These are phyloP conservation scores for Hofmannophila pseudospretella DNA, from an alignment of 2,888 invertebrate species.

Conservation along the genomic window DNA sequence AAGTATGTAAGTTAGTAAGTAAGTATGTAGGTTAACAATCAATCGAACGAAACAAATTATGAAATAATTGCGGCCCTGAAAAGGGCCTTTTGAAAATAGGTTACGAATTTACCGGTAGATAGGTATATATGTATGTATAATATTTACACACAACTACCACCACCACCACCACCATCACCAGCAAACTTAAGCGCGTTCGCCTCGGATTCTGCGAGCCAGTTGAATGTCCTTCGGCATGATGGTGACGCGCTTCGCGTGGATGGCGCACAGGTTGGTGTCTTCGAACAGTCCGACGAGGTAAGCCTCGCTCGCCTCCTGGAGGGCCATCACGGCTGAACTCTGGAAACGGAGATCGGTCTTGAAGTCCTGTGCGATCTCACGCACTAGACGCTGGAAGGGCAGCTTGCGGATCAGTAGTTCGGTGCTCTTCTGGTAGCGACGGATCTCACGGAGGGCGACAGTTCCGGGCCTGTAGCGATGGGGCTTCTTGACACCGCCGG, in stretches of 20 bases:
- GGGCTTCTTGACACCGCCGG: slow-evolving; percentile 97
- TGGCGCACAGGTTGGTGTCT: slow-evolving; percentile 98
- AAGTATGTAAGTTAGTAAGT: background rate
- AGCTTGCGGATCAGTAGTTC: slow-evolving; percentile 96
- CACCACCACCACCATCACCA: background rate
- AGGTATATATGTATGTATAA: background rate
- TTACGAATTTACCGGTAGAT: background rate
- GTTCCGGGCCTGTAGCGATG: slow-evolving; percentile 98
- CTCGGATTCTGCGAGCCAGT: slow-evolving; percentile 96
- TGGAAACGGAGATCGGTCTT: slow-evolving; percentile 97
- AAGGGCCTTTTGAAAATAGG: background rate
- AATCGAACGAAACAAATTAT: too few relatives aligned
- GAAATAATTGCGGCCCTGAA: background rate
- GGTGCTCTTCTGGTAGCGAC: slow-evolving; percentile 97
- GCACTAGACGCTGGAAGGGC: slow-evolving; percentile 95
- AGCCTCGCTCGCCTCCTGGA: slow-evolving; percentile 94
- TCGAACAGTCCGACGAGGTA: slow-evolving; percentile 96
- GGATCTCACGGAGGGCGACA: slow-evolving; percentile 96
- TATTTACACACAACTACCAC: background rate
- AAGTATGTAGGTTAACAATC: too few relatives aligned
- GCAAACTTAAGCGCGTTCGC: slow-evolving; percentile 90
- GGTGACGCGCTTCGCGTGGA: slow-evolving; percentile 97
- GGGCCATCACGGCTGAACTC: slow-evolving; percentile 94
- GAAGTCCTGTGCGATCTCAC: slow-evolving; percentile 98
- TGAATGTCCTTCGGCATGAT: slow-evolving; percentile 99